Percentiles rank a stretch among this genome's conserved stretches.
Conservation (phyloP, 2,797 vertebrate genomes). For the Coracias cyanogaster region DNA sequence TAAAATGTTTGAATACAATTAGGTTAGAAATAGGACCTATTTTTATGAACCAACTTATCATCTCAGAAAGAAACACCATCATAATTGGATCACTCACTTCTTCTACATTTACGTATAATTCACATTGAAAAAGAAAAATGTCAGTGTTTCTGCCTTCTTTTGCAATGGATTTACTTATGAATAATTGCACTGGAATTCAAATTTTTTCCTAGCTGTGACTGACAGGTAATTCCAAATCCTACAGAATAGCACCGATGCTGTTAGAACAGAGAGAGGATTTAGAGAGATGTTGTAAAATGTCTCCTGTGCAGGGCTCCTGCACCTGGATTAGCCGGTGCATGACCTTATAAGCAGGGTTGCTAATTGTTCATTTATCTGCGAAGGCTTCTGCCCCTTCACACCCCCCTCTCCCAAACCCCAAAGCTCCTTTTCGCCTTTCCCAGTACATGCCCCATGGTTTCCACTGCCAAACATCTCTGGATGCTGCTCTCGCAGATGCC, state of each 20-base stretch:
- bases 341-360: slow-evolving; percentile 66
- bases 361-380: not conserved
- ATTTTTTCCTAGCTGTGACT: slow-evolving; percentile 59
- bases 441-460: not conserved
- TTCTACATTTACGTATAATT: slow-evolving; percentile 66
- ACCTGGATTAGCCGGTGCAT: slow-evolving; percentile 34
- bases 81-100: slow-evolving; percentile 67
- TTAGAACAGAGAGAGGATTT: slow-evolving; percentile 64
- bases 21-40: slow-evolving; percentile 76
- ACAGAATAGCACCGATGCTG: slow-evolving; percentile 39
- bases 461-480: not conserved
- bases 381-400: not conserved
- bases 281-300: slow-evolving; percentile 37
- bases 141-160: slow-evolving; percentile 60
- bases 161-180: slow-evolving; percentile 64
- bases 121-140: slow-evolving; percentile 62
- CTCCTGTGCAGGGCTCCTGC: slow-evolving; percentile 48
- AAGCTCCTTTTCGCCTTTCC: not conserved
- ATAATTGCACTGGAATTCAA: slow-evolving; percentile 62
- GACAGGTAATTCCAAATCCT: slow-evolving; percentile 68
- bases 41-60: slow-evolving; percentile 79
- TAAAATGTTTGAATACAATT: slow-evolving; percentile 85
- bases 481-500: not conserved
- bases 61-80: slow-evolving; percentile 52
- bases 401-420: not conserved